Percentiles rank a stretch among this genome's conserved stretches.
These are phyloP conservation scores for Acrossocheilus wenchowensis DNA, from an alignment of 2,797 vertebrate species.

Conservation along the genomic window DNA sequence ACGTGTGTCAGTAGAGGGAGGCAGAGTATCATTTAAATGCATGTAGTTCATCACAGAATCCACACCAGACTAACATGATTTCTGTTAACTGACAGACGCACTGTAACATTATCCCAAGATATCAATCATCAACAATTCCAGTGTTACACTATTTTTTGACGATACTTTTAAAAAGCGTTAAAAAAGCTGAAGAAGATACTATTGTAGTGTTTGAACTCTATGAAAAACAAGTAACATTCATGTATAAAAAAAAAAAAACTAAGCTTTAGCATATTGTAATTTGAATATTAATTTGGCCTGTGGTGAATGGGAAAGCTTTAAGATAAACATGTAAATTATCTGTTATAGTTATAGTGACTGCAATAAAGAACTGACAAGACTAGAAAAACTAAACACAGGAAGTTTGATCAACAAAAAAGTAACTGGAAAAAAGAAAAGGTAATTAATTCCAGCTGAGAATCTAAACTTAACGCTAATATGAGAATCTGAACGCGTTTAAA, in stretches of 20 bases:
- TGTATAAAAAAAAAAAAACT: not conserved
- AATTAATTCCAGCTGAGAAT: not conserved
- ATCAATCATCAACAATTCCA: not conserved
- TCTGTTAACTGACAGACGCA: not conserved
- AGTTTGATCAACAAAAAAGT: not conserved
- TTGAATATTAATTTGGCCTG: not conserved
- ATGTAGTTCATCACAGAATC: not conserved
- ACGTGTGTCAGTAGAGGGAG: slow-evolving; percentile 76
- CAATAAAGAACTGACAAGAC: not conserved
- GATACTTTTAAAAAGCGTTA: not conserved
- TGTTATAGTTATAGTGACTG: not conserved
- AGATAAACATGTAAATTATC: not conserved
- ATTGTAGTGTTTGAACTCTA: not conserved
- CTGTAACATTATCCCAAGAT: not conserved
- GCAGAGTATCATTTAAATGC: slow-evolving; percentile 62
- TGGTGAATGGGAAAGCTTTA: not conserved
- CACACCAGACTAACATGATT: not conserved
- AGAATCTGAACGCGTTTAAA: not conserved
- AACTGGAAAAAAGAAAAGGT: not conserved
- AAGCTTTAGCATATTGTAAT: not conserved
- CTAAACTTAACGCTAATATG: not conserved
- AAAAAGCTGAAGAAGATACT: not conserved
- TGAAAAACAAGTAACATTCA: not conserved
- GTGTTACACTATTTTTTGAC: not conserved
- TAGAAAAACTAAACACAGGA: not conserved